Conservation (phyloP, 1,140 invertebrate species). For the Scaptomyza montana region DNA sequence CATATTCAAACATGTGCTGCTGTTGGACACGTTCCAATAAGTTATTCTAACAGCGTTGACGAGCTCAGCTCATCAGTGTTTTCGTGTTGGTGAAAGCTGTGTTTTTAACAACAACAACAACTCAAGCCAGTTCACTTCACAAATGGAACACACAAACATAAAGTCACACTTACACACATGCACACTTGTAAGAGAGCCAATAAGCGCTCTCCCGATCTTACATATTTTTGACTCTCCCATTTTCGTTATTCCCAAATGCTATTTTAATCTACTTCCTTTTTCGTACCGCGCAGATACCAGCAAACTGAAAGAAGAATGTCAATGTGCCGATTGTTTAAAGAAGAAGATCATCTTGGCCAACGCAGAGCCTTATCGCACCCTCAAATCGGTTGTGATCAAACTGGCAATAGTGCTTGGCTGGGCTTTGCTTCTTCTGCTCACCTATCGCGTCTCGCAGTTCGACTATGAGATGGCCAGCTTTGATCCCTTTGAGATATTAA, state of each 20-base stretch:
- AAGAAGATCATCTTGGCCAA: conserved; percentile 92
- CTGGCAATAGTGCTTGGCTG: conserved; percentile 92
- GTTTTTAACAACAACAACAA: conserved; percentile 49
- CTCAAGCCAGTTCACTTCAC: conserved; percentile 53
- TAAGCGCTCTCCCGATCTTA: conserved; percentile 33
- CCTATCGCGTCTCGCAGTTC: conserved; percentile 98
- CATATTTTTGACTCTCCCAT: background rate
- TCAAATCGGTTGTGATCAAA: conserved; percentile 89
- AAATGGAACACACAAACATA: conserved; percentile 59
- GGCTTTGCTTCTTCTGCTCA: conserved; percentile 93
- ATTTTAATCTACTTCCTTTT: conserved; percentile 14
- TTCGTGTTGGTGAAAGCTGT: conserved; percentile 76
- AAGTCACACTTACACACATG: conserved; percentile 24
- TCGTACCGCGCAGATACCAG: conserved; percentile 86
- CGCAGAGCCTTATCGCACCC: conserved; percentile 93
- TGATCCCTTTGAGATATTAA: conserved; percentile 98
- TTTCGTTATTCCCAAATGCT: conserved; percentile 1
- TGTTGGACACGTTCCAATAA: conserved; percentile 80
- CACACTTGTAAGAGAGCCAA: conserved; percentile 5
- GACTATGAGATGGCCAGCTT: conserved; percentile 99
- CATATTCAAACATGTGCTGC: conserved; percentile 44
- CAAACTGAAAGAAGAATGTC: conserved; percentile 90
- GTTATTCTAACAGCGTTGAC: conserved; percentile 72
- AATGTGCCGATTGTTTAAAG: conserved; percentile 93
- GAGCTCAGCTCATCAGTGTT: conserved; percentile 40